Evolutionary conservation across 1,140 invertebrate species (phyloP).

Genomic region (Drosophila kikkawai): DNA sequence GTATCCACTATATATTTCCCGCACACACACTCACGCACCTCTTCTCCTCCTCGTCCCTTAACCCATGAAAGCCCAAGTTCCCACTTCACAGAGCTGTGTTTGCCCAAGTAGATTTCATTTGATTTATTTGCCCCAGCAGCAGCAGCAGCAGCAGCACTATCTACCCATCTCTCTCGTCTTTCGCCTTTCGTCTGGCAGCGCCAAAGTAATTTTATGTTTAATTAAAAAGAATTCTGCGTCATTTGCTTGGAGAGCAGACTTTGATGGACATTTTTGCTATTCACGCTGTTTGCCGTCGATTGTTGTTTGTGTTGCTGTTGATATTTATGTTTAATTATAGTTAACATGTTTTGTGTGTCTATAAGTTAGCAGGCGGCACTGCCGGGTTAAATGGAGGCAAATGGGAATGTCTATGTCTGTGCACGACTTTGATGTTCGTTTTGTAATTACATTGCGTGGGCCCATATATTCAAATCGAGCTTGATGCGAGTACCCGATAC

Average conservation of each 20-base stretch:
- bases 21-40: slow-evolving; percentile 1
- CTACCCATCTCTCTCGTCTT: slow-evolving; percentile 11
- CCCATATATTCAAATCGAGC: slow-evolving; percentile 73
- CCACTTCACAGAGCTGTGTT: slow-evolving; percentile 53
- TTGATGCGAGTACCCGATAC: slow-evolving; percentile 17
- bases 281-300: slow-evolving; percentile 49
- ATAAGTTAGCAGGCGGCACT: slow-evolving; percentile 21
- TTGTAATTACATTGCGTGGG: slow-evolving; percentile 73
- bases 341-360: slow-evolving; percentile 71
- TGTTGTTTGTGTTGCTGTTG: slow-evolving; percentile 56
- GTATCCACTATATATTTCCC: slow-evolving; percentile 21
- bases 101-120: slow-evolving; percentile 75
- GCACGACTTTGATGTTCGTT: slow-evolving; percentile 79
- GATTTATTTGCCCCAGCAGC: slow-evolving; percentile 71
- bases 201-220: slow-evolving; percentile 81
- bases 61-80: slow-evolving; percentile 2
- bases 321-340: slow-evolving; percentile 80
- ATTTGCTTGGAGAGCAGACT: slow-evolving; percentile 60
- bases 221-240: slow-evolving; percentile 81
- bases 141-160: slow-evolving; percentile 41
- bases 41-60: background rate
- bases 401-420: slow-evolving; percentile 43
- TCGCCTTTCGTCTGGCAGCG: slow-evolving; percentile 43
- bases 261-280: slow-evolving; percentile 79
- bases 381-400: slow-evolving; percentile 33